phyloP scores from a whole-genome alignment of 2,113 vertebrate species.

The Archilochus colubris region DNA sequence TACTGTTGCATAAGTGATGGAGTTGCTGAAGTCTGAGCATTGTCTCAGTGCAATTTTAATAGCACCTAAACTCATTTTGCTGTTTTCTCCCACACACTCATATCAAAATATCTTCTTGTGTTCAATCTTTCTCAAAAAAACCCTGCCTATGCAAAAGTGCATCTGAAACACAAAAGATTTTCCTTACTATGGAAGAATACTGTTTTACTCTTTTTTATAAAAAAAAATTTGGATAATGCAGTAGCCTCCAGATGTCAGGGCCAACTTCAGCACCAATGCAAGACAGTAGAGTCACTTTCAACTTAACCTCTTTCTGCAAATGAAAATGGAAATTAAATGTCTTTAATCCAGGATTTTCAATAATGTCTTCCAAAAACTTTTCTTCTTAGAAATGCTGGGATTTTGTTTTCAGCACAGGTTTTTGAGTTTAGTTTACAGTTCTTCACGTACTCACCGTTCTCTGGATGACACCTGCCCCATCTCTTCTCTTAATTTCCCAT shows the following conservation, averaged over 20 bases:
- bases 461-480: background rate
- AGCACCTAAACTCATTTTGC: background rate
- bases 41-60: background rate
- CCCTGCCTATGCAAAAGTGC: background rate
- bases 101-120: background rate
- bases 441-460: background rate
- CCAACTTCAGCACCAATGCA: background rate
- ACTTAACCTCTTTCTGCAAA: background rate
- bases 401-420: background rate
- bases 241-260: background rate
- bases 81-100: background rate
- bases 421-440: background rate
- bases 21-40: background rate
- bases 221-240: background rate
- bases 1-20: rapidly evolving
- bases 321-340: background rate
- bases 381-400: background rate
- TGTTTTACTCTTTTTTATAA: background rate
- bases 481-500: background rate
- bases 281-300: background rate
- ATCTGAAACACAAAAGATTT: background rate
- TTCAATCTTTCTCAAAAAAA: background rate
- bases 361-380: background rate
- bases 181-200: background rate
- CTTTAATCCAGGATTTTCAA: background rate